Conservation (phyloP, 2,113 vertebrate genomes). For the Hyla sarda region DNA sequence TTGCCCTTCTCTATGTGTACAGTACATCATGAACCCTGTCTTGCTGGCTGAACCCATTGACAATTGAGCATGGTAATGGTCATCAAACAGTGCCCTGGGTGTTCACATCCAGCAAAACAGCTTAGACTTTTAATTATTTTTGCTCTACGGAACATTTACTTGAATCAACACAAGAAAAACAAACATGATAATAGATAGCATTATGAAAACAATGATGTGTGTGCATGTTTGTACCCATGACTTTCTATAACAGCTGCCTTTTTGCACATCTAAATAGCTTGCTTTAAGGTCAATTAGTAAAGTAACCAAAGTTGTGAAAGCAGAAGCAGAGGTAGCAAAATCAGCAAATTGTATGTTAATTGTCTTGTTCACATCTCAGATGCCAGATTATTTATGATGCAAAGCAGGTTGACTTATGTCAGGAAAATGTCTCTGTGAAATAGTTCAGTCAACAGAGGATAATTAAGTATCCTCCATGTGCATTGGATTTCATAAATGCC, state of each 20-base stretch:
- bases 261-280: conserved; percentile 31
- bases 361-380: conserved; percentile 52
- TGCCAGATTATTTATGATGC: conserved; percentile 52
- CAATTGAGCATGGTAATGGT: too few species aligned
- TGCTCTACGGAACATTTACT: too few species aligned
- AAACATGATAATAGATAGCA: neutral
- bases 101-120: too few species aligned
- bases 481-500: conserved; percentile 39
- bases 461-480: conserved; percentile 48
- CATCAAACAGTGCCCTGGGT: too few species aligned
- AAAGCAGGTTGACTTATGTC: conserved; percentile 55
- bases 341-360: conserved; percentile 54
- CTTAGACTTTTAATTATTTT: too few species aligned
- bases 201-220: neutral
- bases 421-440: conserved; percentile 53
- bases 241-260: conserved; percentile 7
- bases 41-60: too few species aligned
- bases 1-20: too few species aligned
- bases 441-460: conserved; percentile 52
- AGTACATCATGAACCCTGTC: too few species aligned
- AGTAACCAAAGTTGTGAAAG: conserved; percentile 47
- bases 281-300: conserved; percentile 54
- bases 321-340: conserved; percentile 46
- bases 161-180: too few species aligned
- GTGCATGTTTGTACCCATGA: neutral